A percentile compares a stretch with the other conserved stretches of the same genome.
Evolutionary conservation across 53 echinoderm and acorn worm genomes (phyloP).

Genomic region (Glandiceps talaboti): DNA sequence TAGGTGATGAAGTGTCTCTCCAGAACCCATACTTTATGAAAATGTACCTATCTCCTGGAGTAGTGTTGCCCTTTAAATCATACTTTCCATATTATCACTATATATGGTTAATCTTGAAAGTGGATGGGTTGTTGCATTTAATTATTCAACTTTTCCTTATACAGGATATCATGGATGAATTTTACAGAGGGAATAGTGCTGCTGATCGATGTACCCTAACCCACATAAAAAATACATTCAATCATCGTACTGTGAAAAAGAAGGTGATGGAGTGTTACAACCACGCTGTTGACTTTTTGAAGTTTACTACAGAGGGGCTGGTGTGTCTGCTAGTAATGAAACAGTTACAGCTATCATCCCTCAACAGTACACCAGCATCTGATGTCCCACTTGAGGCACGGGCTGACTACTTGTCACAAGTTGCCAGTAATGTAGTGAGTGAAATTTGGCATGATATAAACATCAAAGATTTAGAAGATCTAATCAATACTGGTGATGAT

Average conservation of each 20-base stretch:
- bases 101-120: too few relatives aligned
- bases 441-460: not conserved
- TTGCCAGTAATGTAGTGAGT: not conserved
- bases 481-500: not conserved
- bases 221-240: constrained; percentile 20
- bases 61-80: too few relatives aligned
- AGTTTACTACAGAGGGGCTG: not conserved
- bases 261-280: constrained; percentile 15
- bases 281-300: constrained; percentile 1
- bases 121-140: too few relatives aligned
- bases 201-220: constrained; percentile 23
- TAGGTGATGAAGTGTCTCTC: too few relatives aligned
- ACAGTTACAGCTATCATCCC: not conserved
- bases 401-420: not conserved
- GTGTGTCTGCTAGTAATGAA: not conserved
- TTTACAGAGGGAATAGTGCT: constrained; percentile 13
- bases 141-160: too few relatives aligned
- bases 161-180: constrained; percentile 16
- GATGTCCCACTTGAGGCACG: not conserved
- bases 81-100: too few relatives aligned
- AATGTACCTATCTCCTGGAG: too few relatives aligned
- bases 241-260: constrained; percentile 8
- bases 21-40: too few relatives aligned
- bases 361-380: not conserved
- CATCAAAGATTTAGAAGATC: not conserved